Base-by-base conservation (phyloP, 64 coral and sea anemone species). In the Trachythela sp. region DNA sequence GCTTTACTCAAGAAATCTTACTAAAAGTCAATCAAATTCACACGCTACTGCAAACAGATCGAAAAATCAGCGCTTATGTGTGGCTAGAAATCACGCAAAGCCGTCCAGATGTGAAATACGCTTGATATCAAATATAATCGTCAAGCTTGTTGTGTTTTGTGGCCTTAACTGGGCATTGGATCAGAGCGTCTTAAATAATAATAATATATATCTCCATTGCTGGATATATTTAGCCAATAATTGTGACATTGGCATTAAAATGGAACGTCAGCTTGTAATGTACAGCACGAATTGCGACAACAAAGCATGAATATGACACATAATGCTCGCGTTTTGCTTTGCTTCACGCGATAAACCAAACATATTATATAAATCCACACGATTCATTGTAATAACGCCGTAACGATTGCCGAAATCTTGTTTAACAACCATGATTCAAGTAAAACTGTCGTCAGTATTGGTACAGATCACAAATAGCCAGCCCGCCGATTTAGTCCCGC, bases 121-220 rank as follows among this genome's bases (percentile, higher is more conserved):
- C 56, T n/a, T 64, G 18, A 64, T 26, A 64, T 1, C 56, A 64
- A 64, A 9, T 64, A 27, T 64, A 64, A 64, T 64, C 56, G 56
- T 64, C 56, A 27, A 27, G 56, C 20, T 64, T 64, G 20, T 64
- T 64, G 56, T 64, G 56, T 64, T 64, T 64, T 64, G 26, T 27
- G 56, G 26, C 56, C 56, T 64, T 64, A 64, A 64, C 56, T 64
- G 56, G 56, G 56, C 56, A 64, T 64, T 64, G 56, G 17, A 64
- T 64, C 56, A 64, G 26, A 64, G 56, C 26, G 26, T 64, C 56
- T 64, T n/a, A 64, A 64, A 64, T 27, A n/a, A n/a, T 64, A 64
- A 64, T 64, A 64, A 64, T 20, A n/a, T 27, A 27, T n/a, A n/a
- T 2, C 20, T 5, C 22, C 4, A n/a, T 64, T 18, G 56, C 56